These are phyloP conservation scores for Trogon melanurus DNA, from an alignment of 2,113 vertebrate genomes.

Conservation along the genomic window DNA sequence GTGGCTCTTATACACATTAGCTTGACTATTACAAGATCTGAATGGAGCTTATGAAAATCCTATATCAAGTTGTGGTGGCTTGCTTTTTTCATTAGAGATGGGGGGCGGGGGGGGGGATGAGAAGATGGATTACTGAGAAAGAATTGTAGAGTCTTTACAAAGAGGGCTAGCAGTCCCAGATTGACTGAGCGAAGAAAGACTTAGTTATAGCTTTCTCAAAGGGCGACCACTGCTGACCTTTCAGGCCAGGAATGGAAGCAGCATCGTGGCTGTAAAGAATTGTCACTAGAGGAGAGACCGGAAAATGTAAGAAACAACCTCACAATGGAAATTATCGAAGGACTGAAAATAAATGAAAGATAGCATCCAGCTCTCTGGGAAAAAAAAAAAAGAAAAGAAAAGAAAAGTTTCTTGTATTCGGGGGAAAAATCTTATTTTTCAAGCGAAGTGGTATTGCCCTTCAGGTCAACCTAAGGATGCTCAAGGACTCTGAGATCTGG, in stretches of 20 bases:
- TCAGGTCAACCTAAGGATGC: background rate
- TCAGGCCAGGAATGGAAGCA: background rate
- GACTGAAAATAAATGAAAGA: background rate
- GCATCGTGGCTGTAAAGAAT: background rate
- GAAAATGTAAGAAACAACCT: background rate
- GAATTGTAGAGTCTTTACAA: background rate
- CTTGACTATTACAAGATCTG: background rate
- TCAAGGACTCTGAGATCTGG: background rate
- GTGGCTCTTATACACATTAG: fast-evolving
- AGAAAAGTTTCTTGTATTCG: background rate
- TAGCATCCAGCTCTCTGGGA: background rate
- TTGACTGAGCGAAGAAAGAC: background rate
- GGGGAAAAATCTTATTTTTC: background rate
- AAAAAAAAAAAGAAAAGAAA: background rate
- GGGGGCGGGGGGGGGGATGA: too few relatives aligned
- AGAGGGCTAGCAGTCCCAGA: background rate
- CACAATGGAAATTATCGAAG: background rate
- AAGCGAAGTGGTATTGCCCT: background rate
- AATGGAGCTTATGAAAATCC: background rate
- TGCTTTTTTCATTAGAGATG: background rate
- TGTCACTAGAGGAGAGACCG: background rate
- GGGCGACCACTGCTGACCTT: background rate
- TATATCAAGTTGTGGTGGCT: background rate
- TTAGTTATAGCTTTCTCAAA: background rate
- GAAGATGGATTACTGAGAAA: background rate